Percentiles rank a stretch among this genome's conserved stretches.
These are phyloP conservation scores for Araneus ventricosus DNA, from an alignment of 1,140 invertebrate species.

Conservation along the genomic window DNA sequence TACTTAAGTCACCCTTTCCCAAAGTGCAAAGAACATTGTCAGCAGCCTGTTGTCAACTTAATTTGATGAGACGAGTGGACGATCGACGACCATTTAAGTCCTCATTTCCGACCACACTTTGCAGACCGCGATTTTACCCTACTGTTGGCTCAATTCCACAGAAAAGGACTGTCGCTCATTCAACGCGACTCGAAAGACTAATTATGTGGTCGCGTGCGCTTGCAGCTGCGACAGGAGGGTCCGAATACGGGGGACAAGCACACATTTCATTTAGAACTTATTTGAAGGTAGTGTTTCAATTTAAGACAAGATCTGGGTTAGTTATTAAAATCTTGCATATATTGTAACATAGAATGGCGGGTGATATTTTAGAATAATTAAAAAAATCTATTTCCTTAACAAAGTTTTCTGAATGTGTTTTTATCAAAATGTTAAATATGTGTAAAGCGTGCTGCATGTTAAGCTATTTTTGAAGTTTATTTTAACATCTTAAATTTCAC, in stretches of 20 bases:
- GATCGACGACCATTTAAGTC: conserved; percentile 24
- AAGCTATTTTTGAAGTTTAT: too few relatives aligned
- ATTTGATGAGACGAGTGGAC: conserved; percentile 5
- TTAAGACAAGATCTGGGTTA: not conserved
- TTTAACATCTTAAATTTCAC: too few relatives aligned
- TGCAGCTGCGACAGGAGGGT: not conserved
- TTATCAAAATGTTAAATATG: too few relatives aligned
- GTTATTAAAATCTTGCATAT: too few relatives aligned
- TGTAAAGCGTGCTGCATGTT: too few relatives aligned
- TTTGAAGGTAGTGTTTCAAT: not conserved
- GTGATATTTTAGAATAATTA: too few relatives aligned
- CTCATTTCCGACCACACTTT: conserved; percentile 48
- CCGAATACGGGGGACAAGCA: not conserved
- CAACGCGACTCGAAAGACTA: conserved; percentile 16
- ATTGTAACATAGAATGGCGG: too few relatives aligned
- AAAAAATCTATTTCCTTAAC: too few relatives aligned
- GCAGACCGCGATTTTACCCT: conserved; percentile 3
- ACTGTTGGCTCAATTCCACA: not conserved
- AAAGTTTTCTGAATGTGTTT: too few relatives aligned
- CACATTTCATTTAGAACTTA: not conserved
- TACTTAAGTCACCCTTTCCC: too few relatives aligned
- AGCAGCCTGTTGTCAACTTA: not conserved
- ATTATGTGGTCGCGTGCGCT: conserved; percentile 41
- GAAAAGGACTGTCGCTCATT: not conserved
- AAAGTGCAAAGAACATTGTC: too few relatives aligned